Base-by-base conservation (phyloP, 2,113 vertebrate species). In the Etheostoma spectabile region DNA sequence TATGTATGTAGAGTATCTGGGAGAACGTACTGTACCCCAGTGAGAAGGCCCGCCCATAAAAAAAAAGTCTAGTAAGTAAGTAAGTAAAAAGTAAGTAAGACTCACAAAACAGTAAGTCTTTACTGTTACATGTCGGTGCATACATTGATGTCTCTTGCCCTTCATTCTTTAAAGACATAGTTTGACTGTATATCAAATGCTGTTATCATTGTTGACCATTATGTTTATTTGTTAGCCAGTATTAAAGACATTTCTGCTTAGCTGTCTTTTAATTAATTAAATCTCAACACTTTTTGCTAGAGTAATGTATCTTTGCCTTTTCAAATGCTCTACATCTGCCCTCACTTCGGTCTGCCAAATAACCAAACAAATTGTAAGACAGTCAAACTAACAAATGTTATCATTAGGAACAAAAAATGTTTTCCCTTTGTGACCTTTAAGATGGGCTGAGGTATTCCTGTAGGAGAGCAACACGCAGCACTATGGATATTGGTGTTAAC, bases 401-500 rank as follows among this genome's bases (percentile, higher is more conserved):
- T 79, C 56, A 53, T 72, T 33, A 12, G 16, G n/a, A 42, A 56
- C 30, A 19, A 11, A n/a, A 7, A 8, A 38, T 42, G 38, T 64
- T 61, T 35, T 46, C 10, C 21, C 19, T 70, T 49, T 27, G 35
- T 66, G 22, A 83, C 62, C 10, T 56, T 2, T 63, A 33, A 83
- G 33, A 59, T 35, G 53, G 46, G 8, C 21, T 3, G 7, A 56
- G 14, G 59, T 66, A 42, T 62, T 85, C 70, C 35, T 61, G 21
- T 6, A 55, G 51, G 52, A 77, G 53, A 52, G 59, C 21, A 11
- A 51, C 60, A 57, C 12, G 8, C 59, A 64, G 66, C 19, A n/a
- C 73, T 68, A 27, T 24, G 27, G 86, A 88, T 85, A 89, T 77
- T 85, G 63, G 74, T 52, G 66, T 84, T 85, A 90, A 87, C 80